Evolutionary conservation across 2,888 invertebrate species (phyloP).

Genomic region (Diarsia brunnea): DNA sequence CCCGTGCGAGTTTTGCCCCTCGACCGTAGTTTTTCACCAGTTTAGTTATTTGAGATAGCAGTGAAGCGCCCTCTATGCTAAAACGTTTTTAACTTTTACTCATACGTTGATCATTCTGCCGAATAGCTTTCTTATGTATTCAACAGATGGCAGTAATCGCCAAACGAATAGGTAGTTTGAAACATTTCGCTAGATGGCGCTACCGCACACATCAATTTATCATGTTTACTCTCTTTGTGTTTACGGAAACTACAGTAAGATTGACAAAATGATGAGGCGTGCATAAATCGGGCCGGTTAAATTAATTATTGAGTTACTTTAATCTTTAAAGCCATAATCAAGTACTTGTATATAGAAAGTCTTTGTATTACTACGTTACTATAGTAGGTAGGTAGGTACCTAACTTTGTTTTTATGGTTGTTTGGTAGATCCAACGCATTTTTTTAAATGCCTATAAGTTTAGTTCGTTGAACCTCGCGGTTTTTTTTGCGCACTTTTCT

Average conservation of each 20-base stretch:
- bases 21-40: no score
- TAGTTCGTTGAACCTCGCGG: constrained; percentile 48
- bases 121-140: neutral
- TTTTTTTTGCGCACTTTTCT: constrained; percentile 42
- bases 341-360: no score
- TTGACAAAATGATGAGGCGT: constrained; percentile 33
- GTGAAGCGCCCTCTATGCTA: constrained; percentile 39
- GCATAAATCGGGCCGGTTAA: constrained; percentile 4
- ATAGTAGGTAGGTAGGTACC: no score
- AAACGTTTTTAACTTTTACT: neutral
- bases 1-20: no score
- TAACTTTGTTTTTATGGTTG: no score
- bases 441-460: neutral
- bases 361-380: no score
- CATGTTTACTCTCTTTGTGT: neutral
- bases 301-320: constrained; percentile 35
- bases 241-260: neutral
- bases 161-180: neutral
- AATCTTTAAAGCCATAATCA: constrained; percentile 32
- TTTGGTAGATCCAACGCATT: neutral
- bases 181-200: constrained; percentile 39
- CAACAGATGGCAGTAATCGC: constrained; percentile 41
- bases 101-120: neutral
- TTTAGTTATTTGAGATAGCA: no score
- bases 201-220: no score